phyloP scores from a whole-genome alignment of 2,797 vertebrate species.

The Phoebastria nigripes region DNA sequence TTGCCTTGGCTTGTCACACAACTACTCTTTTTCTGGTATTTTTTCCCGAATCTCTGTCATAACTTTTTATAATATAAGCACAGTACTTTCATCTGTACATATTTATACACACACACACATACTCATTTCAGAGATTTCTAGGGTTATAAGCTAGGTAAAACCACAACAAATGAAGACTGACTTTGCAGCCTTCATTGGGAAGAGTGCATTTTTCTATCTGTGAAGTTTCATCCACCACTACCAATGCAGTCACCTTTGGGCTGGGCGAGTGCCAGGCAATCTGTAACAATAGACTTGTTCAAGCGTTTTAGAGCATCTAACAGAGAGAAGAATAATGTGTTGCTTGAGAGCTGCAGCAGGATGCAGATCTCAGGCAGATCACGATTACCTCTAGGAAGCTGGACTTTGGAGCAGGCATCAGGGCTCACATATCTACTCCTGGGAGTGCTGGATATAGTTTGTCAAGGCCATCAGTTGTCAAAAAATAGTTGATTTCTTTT shows the following conservation, averaged over 20 bases:
- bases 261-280: neutral
- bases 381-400: neutral
- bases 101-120: neutral
- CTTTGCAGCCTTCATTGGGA: neutral
- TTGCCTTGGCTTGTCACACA: neutral
- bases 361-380: neutral
- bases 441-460: neutral
- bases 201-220: neutral
- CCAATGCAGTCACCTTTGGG: neutral
- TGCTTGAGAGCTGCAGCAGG: slow-evolving; percentile 15
- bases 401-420: neutral
- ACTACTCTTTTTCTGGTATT: neutral
- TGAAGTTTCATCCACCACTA: neutral
- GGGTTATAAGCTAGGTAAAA: neutral
- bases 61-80: neutral
- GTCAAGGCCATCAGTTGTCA: neutral
- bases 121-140: neutral
- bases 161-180: neutral
- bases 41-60: neutral
- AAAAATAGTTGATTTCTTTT: neutral
- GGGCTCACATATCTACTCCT: neutral
- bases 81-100: neutral
- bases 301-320: neutral
- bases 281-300: neutral
- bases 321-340: neutral